Evolutionary conservation across 2,797 vertebrate genomes (phyloP), one percentile per base, ranked within the genome.

Genomic region (Pangasius mekongensis): DNA sequence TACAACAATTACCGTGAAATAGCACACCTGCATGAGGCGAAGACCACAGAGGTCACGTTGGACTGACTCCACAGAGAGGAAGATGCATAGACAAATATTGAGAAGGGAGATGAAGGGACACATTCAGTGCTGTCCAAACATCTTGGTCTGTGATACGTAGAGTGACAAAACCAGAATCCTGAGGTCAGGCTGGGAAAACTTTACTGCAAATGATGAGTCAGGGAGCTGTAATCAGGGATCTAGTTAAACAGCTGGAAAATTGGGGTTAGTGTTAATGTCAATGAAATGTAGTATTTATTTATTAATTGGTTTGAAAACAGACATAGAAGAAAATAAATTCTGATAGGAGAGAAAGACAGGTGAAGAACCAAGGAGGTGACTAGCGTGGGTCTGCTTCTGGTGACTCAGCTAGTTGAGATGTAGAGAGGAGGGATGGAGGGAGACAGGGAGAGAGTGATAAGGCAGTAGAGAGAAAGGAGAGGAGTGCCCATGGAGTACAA

Each of bases 361-460:
- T 60, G 36, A 64, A 83, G 36, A n/a, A 62, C 47, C 5, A 49
- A n/a, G 60, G 24, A 20, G 58, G 27, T 83, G 56, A 69, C 77
- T 52, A 88, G 76, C 16, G 83, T 89, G 69, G 67, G 77, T 78
- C 20, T 86, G 77, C 8, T 83, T 74, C 14, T 71, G 85, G 85
- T 89, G 89, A 91, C 69, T 89, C 86, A 89, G 83, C 43, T 49
- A 86, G 78, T 43, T 11, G 58, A 86, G 78, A 64, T 82, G 66
- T 83, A 47, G n/a, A 73, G 67, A 86, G 88, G 66, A 86, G 67
- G 56, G 56, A 76, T 13, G 20, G 43, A 47, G 36, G 24, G 69
- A 22, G 52, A 36, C 49, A 83, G 36, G 9, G 36, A 36, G 36
- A 36, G 24, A 27, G 69, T 47, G 3, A 30, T 27, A 76, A 8